Evolutionary conservation across 1,140 invertebrate genomes (phyloP).

Genomic region (Maniola jurtina): DNA sequence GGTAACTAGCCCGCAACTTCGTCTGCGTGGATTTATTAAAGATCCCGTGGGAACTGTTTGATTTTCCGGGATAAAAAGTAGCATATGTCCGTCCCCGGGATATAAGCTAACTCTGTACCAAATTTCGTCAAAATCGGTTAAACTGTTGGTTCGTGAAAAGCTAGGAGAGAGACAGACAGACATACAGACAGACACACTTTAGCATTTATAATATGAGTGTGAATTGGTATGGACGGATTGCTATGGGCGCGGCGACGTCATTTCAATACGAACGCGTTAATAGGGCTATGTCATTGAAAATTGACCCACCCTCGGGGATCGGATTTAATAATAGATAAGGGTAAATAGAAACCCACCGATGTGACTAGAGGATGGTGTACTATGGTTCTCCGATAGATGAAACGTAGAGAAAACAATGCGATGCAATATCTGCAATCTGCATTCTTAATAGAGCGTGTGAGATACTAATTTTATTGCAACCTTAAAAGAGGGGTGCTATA

Average conservation of each 20-base stretch:
- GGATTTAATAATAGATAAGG: conserved; percentile 60
- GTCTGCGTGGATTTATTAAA: too few relatives aligned
- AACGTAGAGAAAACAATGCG: conserved; percentile 22
- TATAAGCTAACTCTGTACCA: too few relatives aligned
- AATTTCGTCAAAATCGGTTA: too few relatives aligned
- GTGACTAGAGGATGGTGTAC: conserved; percentile 25
- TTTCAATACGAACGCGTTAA: conserved; percentile 42
- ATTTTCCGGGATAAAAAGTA: too few relatives aligned
- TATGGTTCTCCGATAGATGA: conserved; percentile 30
- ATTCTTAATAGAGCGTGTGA: not conserved
- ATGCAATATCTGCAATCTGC: conserved; percentile 29
- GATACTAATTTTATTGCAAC: not conserved
- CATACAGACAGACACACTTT: too few relatives aligned
- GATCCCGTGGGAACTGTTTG: too few relatives aligned
- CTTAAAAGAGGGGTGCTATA: not conserved
- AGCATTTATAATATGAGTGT: too few relatives aligned
- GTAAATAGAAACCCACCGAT: conserved; percentile 36
- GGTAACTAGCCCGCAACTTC: too few relatives aligned
- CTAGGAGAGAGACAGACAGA: too few relatives aligned
- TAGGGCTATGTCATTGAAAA: conserved; percentile 52
- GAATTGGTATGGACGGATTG: too few relatives aligned
- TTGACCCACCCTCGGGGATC: conserved; percentile 35
- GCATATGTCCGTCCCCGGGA: too few relatives aligned
- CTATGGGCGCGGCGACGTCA: conserved; percentile 5
- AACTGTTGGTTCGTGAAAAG: too few relatives aligned